These are phyloP conservation scores for Knipowitschia caucasica DNA, from an alignment of 2,797 vertebrate genomes.

Conservation along the genomic window DNA sequence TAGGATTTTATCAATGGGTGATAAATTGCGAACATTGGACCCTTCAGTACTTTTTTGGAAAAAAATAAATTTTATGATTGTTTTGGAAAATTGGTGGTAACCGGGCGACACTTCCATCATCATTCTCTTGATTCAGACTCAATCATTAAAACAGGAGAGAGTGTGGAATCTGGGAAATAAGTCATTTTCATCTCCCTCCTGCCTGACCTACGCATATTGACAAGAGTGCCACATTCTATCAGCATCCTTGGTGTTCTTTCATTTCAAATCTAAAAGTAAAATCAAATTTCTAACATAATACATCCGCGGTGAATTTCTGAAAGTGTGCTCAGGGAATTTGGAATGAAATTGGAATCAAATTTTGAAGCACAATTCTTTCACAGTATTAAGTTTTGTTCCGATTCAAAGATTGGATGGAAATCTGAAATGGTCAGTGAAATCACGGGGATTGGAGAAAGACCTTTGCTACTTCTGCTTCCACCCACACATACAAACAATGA, in stretches of 20 bases:
- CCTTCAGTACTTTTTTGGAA: too few species aligned
- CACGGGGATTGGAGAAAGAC: too few species aligned
- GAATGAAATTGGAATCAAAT: not conserved
- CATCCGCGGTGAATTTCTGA: not conserved
- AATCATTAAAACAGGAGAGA: conserved; percentile 2
- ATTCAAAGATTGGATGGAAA: not conserved
- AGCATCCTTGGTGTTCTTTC: conserved; percentile 1
- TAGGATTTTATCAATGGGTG: too few species aligned
- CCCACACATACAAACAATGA: too few species aligned
- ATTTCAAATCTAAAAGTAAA: not conserved
- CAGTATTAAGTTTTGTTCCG: not conserved
- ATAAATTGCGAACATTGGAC: too few species aligned
- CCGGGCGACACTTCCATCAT: conserved; percentile 30
- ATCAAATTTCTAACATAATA: not conserved
- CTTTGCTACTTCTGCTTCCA: too few species aligned
- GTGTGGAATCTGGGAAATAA: conserved; percentile 10
- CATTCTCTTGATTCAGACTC: conserved; percentile 10
- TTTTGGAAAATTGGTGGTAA: too few species aligned
- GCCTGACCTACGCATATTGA: conserved; percentile 17
- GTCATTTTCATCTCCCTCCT: conserved; percentile 17
- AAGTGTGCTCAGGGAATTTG: not conserved
- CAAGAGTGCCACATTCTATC: conserved; percentile 14
- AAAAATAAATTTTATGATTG: too few species aligned
- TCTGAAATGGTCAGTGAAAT: not conserved
- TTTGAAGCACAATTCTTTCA: not conserved